These are phyloP conservation scores for Myoxocephalus aenaeus DNA, from an alignment of 2,797 vertebrate species.

Conservation along the genomic window DNA sequence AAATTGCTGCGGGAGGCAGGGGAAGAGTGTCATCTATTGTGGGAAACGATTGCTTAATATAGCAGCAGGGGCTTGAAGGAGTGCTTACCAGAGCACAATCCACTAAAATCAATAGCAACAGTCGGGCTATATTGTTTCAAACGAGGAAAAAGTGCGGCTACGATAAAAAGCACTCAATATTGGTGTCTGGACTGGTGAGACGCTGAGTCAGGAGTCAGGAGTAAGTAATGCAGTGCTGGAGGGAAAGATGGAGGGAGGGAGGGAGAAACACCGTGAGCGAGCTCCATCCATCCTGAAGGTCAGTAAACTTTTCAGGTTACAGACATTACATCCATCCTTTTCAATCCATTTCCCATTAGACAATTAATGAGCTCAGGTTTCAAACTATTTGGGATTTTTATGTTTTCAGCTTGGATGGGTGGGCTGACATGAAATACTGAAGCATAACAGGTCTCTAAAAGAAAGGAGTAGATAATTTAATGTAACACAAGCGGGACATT, in stretches of 20 bases:
- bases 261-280: conserved; percentile 36
- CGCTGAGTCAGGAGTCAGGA: conserved; percentile 82
- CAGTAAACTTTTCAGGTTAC: conserved; percentile 48
- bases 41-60: conserved; percentile 94
- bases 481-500: neutral
- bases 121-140: conserved; percentile 87
- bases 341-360: conserved; percentile 1
- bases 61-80: conserved; percentile 87
- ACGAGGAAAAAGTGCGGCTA: conserved; percentile 82
- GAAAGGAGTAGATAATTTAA: neutral
- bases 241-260: conserved; percentile 38
- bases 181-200: conserved; percentile 77
- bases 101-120: conserved; percentile 89
- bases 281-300: conserved; percentile 64
- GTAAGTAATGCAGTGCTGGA: conserved; percentile 74
- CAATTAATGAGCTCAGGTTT: conserved; percentile 18
- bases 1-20: conserved; percentile 82
- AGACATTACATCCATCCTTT: conserved; percentile 1
- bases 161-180: conserved; percentile 81
- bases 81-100: conserved; percentile 86
- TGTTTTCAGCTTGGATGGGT: neutral
- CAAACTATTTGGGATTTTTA: neutral
- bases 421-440: neutral
- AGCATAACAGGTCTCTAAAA: neutral
- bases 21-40: conserved; percentile 89